Percentiles rank a stretch among this genome's conserved stretches.
phyloP scores from a whole-genome alignment of 2,888 invertebrate species.

The Plagodis dolabraria region DNA sequence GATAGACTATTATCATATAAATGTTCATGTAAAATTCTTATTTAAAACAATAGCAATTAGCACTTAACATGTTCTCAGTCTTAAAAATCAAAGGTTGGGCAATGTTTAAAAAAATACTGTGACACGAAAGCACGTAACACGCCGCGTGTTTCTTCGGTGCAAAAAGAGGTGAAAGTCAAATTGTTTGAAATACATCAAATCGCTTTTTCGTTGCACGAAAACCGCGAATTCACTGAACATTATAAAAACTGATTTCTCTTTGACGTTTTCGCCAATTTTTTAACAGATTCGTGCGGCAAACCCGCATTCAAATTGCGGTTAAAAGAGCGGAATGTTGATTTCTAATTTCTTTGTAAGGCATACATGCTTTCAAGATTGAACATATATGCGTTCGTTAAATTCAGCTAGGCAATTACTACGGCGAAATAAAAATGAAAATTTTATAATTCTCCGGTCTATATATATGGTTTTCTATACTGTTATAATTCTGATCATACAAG shows the following conservation, averaged over 20 bases:
- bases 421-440: no score
- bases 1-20: no score
- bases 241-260: conserved; percentile 25
- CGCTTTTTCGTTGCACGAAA: conserved; percentile 60
- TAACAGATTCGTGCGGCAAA: conserved; percentile 13
- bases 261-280: conserved; percentile 27
- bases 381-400: no score
- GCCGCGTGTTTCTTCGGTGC: conserved; percentile 33
- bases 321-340: conserved; percentile 1
- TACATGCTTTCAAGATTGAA: not conserved
- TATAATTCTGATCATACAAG: no score
- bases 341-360: conserved; percentile 3
- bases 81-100: no score
- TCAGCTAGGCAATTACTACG: no score
- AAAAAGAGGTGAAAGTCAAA: conserved; percentile 61
- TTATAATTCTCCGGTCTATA: no score
- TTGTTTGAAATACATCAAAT: conserved; percentile 53
- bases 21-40: no score
- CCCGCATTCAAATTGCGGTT: conserved; percentile 7
- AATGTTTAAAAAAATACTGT: no score
- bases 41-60: no score
- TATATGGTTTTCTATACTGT: no score
- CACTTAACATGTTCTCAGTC: no score
- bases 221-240: conserved; percentile 45
- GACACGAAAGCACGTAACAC: conserved; percentile 34